Evolutionary conservation across 2,797 vertebrate genomes (phyloP).

Genomic region (Lepus oiostolus): DNA sequence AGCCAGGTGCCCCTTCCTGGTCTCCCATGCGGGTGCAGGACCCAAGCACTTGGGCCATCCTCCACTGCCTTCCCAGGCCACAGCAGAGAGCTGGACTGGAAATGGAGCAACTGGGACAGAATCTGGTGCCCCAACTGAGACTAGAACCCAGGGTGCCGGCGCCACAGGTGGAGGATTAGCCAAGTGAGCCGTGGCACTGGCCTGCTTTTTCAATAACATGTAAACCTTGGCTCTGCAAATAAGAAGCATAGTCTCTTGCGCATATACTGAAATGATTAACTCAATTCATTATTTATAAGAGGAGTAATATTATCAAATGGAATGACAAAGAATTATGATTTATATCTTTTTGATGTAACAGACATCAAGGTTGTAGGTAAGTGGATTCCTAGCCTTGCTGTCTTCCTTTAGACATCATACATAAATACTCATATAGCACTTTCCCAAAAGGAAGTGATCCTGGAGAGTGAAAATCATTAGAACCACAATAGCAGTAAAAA

Average conservation of each 20-base stretch:
- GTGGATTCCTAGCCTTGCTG: neutral
- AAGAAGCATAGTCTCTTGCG: neutral
- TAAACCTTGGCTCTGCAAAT: conserved; percentile 8
- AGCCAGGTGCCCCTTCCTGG: no score
- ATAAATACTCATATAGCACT: neutral
- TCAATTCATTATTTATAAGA: neutral
- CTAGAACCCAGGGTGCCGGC: no score
- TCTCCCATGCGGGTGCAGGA: no score
- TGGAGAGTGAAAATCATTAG: neutral
- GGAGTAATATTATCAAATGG: neutral
- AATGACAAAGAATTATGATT: conserved; percentile 15
- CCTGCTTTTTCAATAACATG: neutral
- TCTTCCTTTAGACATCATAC: neutral
- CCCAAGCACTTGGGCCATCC: no score
- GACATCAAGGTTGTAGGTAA: neutral
- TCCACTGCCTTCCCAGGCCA: no score
- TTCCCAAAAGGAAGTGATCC: neutral
- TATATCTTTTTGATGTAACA: neutral
- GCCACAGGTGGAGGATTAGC: no score
- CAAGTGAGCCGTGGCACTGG: neutral
- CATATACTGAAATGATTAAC: neutral
- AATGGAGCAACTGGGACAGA: no score
- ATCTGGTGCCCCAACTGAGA: no score
- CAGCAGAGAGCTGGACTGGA: no score
- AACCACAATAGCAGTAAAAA: neutral